phyloP scores from a whole-genome alignment of 2,888 invertebrate species.

The Drosophila nr. fundita region DNA sequence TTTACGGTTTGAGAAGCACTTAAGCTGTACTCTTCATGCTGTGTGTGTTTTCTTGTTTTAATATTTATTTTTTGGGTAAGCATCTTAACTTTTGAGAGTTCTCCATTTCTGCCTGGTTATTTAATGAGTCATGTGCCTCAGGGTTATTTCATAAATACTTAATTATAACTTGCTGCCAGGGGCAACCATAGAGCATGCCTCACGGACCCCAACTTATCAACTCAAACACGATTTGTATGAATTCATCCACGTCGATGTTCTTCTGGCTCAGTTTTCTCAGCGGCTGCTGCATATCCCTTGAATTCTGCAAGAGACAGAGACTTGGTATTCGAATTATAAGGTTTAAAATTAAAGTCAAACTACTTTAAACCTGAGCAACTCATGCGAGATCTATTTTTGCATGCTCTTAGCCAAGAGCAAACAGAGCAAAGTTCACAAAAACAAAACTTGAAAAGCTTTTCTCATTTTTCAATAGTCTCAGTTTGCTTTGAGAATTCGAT shows the following conservation, averaged over 20 bases:
- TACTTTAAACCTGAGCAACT: not conserved
- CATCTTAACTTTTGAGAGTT: slow-evolving; percentile 48
- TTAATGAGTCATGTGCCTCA: slow-evolving; percentile 49
- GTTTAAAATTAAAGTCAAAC: not conserved
- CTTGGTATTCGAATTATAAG: not conserved
- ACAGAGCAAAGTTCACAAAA: not conserved
- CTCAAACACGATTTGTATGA: slow-evolving; percentile 63
- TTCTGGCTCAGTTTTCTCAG: slow-evolving; percentile 59
- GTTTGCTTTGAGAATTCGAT: not conserved
- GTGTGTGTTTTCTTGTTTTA: slow-evolving; percentile 2
- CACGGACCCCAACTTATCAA: slow-evolving; percentile 80
- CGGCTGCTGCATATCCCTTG: slow-evolving; percentile 54
- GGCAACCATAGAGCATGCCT: slow-evolving; percentile 12
- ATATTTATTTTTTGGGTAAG: slow-evolving; percentile 26
- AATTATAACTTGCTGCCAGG: slow-evolving; percentile 46
- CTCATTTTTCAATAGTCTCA: not conserved
- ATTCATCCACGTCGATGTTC: slow-evolving; percentile 74
- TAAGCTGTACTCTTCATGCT: slow-evolving; percentile 56
- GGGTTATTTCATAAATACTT: slow-evolving; percentile 55
- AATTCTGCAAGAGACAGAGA: slow-evolving; percentile 50
- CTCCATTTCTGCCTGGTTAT: slow-evolving; percentile 22
- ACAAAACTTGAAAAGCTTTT: not conserved
- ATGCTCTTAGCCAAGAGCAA: not conserved
- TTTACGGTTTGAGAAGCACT: slow-evolving; percentile 46
- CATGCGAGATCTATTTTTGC: not conserved